These are phyloP conservation scores for Toxotes lorentzi DNA, from an alignment of 2,797 vertebrate species.

Conservation along the genomic window DNA sequence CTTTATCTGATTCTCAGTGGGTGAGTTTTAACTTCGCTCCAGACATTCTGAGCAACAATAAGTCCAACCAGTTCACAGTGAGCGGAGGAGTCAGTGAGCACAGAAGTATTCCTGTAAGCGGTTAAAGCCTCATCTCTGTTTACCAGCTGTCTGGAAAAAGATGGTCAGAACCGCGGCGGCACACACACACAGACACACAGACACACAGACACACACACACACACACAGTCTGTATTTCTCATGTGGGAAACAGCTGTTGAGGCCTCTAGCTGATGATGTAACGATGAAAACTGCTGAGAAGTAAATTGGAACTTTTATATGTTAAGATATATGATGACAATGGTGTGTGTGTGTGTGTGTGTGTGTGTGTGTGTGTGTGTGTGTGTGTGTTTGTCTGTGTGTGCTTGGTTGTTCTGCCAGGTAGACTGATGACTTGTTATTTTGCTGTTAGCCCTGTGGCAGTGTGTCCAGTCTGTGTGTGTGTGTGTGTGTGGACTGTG, in stretches of 20 bases:
- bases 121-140: constrained; percentile 11
- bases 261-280: constrained; percentile 31
- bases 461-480: constrained; percentile 1
- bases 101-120: not conserved
- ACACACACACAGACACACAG: constrained; percentile 1
- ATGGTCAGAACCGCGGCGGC: constrained; percentile 21
- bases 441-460: constrained; percentile 19
- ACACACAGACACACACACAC: constrained; percentile 10
- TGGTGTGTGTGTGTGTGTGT: not conserved
- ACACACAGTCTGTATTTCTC: constrained; percentile 17
- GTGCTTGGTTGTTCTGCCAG: constrained; percentile 23
- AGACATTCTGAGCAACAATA: not conserved
- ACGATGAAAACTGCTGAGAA: constrained; percentile 24
- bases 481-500: constrained; percentile 1
- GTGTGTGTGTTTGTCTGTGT: constrained; percentile 5
- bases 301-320: constrained; percentile 17
- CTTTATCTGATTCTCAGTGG: not conserved
- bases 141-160: constrained; percentile 48
- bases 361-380: not conserved
- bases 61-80: not conserved
- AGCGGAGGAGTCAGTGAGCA: not conserved
- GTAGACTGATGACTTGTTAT: constrained; percentile 35
- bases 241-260: constrained; percentile 59
- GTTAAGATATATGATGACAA: too few species aligned
- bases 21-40: not conserved